Evolutionary conservation across 2,888 invertebrate species (phyloP).

Genomic region (Dioctria linearis): DNA sequence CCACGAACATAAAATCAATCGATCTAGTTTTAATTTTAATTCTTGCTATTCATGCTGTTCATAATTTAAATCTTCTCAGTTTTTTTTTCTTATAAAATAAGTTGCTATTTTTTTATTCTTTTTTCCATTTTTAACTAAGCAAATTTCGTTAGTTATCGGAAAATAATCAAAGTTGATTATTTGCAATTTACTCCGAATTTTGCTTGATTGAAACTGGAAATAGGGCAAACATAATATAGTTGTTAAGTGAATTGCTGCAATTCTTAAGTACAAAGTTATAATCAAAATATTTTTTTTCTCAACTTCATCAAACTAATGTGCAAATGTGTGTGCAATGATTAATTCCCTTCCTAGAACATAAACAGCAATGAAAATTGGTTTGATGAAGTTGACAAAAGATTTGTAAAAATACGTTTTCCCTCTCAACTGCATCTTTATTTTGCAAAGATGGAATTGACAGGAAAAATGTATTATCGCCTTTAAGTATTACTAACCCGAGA

Average conservation of each 20-base stretch:
- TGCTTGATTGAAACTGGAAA: constrained; percentile 14
- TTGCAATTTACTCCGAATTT: not conserved
- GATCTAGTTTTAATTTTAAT: not conserved
- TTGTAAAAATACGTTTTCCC: not conserved
- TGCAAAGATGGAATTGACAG: constrained; percentile 9
- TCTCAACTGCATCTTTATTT: constrained; percentile 1
- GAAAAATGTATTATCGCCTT: not conserved
- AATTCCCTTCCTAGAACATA: constrained; percentile 3
- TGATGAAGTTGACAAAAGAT: constrained; percentile 28
- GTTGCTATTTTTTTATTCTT: not conserved
- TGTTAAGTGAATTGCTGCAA: not conserved
- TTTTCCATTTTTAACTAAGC: constrained; percentile 24
- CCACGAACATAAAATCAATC: not conserved
- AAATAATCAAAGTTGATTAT: constrained; percentile 2
- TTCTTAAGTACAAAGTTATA: constrained; percentile 39
- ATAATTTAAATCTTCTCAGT: not conserved
- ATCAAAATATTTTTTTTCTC: constrained; percentile 14
- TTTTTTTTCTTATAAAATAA: too few species aligned
- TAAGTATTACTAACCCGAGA: too few species aligned
- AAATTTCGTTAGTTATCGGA: constrained; percentile 1
- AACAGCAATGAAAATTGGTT: not conserved
- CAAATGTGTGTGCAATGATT: constrained; percentile 27
- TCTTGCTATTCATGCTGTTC: too few species aligned
- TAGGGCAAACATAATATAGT: not conserved
- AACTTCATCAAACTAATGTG: constrained; percentile 40